Evolutionary conservation across 1,140 invertebrate genomes (phyloP).

Genomic region (Tetraneura akinire): DNA sequence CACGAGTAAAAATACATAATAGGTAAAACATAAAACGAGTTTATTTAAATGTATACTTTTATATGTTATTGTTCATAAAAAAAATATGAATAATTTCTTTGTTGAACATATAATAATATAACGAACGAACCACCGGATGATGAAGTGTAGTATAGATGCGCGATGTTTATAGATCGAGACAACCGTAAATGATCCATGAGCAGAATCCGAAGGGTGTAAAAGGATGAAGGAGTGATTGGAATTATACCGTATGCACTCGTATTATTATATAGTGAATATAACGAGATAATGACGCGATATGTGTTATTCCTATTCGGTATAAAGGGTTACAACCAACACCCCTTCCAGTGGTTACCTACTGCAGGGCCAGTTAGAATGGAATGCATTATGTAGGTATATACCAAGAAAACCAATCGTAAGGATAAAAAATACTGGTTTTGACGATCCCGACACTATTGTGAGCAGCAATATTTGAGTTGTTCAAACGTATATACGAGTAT

Average conservation of each 20-base stretch:
- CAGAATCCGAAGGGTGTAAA: not conserved
- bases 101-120: not conserved
- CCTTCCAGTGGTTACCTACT: not conserved
- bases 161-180: not conserved
- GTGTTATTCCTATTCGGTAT: not conserved
- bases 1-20: too few relatives aligned
- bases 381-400: not conserved
- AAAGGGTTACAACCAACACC: not conserved
- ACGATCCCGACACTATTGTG: slow-evolving; percentile 25
- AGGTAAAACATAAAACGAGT: not conserved
- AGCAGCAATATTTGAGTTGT: too few relatives aligned
- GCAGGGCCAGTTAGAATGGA: not conserved
- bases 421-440: slow-evolving; percentile 1
- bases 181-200: not conserved
- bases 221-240: not conserved
- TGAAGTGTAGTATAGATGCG: too few relatives aligned
- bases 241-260: not conserved
- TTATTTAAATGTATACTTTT: not conserved
- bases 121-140: slow-evolving; percentile 38
- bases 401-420: not conserved
- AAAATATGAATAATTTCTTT: not conserved
- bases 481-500: not conserved
- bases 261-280: slow-evolving; percentile 2
- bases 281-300: not conserved
- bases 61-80: not conserved